These are phyloP conservation scores for Gavialis gangeticus DNA, from an alignment of 2,113 vertebrate genomes.

Conservation along the genomic window DNA sequence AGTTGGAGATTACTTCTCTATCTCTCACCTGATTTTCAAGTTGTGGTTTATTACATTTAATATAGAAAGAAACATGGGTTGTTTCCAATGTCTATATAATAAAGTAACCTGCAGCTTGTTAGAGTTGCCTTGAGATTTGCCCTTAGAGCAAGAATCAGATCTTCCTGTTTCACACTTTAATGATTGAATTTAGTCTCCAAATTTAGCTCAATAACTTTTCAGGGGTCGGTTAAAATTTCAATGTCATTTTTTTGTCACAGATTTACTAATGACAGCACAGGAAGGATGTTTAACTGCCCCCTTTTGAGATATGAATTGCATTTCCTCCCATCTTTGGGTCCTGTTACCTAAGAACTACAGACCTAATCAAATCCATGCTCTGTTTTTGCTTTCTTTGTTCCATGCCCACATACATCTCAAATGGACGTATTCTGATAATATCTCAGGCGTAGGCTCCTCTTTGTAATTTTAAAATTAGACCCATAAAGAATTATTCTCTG, in stretches of 20 bases:
- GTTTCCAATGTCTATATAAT: accelerated
- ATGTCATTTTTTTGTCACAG: neutral
- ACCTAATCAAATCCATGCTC: neutral
- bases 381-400: neutral
- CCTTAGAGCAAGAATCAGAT: neutral
- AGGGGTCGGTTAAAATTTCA: neutral
- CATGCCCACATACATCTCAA: neutral
- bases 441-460: neutral
- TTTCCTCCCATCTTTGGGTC: neutral
- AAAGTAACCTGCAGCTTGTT: neutral
- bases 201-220: accelerated
- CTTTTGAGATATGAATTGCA: neutral
- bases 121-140: neutral
- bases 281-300: neutral
- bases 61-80: neutral
- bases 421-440: neutral
- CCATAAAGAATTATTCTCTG: neutral
- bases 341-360: neutral
- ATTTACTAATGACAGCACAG: neutral
- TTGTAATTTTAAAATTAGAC: neutral
- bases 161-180: neutral
- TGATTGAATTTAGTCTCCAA: neutral
- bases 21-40: neutral
- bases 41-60: neutral
- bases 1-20: neutral